Base-by-base conservation (phyloP, 2,888 invertebrate genomes). In the Hypsopygia costalis region DNA sequence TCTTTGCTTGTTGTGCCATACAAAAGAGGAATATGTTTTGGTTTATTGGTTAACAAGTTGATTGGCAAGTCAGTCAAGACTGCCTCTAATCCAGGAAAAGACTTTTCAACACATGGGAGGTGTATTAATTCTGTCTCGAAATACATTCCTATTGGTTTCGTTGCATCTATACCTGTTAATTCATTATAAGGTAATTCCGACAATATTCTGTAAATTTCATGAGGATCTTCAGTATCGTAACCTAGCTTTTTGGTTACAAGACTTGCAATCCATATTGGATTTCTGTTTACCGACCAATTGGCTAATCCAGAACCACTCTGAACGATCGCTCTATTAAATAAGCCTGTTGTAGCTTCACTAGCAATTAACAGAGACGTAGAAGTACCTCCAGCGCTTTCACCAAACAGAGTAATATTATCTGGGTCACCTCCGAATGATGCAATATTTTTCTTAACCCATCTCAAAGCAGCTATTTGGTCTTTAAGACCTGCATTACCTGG, bases 401-500 rank as follows among this genome's bases (percentile, higher is more conserved):
- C 87, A 48, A 87, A 87, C 3, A 85, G n/a, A 0, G 87, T 87
- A 1, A 88, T 50, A 55, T 83, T 81, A 25, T 87, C 73, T 5
- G 81, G 77, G 47, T 88, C 82, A 6, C 87, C 87, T 6, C 86
- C 85, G 43, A 88, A 87, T 0, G 77, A 73, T 11, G 69, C 80
- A 10, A 88, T 82, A 50, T 87, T 88, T 45, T 70, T 76, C 52
- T 81, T 76, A 0, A 88, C 68, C 87, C 87, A 88, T 47, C 63
- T 74, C 8, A 88, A 52, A n/a, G 87, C 87, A 29, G 83, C 81
- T 28, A 86, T 59, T 49, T 87, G 87, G 39, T 88, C 87, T 61
- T 82, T 86, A 1, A 88, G 51, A 0, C 81, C 87, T 34, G 82
- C 82, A 31, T 87, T 88, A 1, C 87, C 87, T 5, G 87, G 87